Base-by-base conservation (phyloP, 2,113 vertebrate genomes). In the Strigops habroptila region DNA sequence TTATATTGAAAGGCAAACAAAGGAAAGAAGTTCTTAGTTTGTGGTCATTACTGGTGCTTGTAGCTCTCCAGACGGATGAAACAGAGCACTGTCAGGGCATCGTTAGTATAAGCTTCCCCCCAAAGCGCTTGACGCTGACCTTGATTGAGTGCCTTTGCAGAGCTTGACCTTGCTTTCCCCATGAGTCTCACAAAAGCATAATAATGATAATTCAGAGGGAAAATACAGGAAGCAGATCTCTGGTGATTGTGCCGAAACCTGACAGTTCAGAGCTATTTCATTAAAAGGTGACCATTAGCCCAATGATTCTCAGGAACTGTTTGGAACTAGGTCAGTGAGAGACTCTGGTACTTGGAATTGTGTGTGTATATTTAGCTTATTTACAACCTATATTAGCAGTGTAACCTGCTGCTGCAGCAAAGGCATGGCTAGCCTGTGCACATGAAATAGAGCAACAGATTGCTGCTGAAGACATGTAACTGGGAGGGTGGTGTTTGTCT, bases 111-210 rank as follows among this genome's bases (percentile, higher is more conserved):
- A 86, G 30, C 35, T 65, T 64, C 33, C 24, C 10, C 19, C 17
- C 30, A 39, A 3, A 74, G 69, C 33, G 23, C 39, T 80, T 49
- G 19, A 1, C 48, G 18, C 57, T 51, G 60, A 62, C 78, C 90
- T 78, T 27, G n/a, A 1, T 0, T 0, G 9, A 46, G 28, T 21
- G 37, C 16, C 19, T 52, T 41, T 43, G 19, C 39, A 14, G n/a
- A 30, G 31, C 10, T 4, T 33, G 73, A 59, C 85, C 19, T 86
- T 89, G 62, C 21, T 85, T 71, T 74, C 30, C 67, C 48, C 39
- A 13, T 1, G 15, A 63, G 39, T 24, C 39, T 82, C 27, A 4
- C 15, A 18, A 10, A 35, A 33, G 51, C 8, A 4, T 3, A 39
- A 73, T 25, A 52, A 48, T 17, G 27, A 15, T 30, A 3, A 62